phyloP scores from a whole-genome alignment of 1,140 invertebrate genomes.

The Drosophila neocordata region DNA sequence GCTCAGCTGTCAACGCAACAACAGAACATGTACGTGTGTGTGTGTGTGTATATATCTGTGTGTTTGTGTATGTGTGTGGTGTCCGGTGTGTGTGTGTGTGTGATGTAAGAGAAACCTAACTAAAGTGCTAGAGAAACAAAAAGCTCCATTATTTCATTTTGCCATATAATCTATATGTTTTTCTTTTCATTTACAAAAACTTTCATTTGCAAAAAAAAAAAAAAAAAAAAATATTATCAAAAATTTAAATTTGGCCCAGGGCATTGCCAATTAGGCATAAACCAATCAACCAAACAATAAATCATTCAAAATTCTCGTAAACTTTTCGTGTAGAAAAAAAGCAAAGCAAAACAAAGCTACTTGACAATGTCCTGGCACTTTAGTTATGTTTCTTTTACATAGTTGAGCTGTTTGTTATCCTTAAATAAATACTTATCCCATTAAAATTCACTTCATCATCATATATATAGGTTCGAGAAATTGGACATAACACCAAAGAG shows the following conservation, averaged over 20 bases:
- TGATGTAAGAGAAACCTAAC: constrained; percentile 63
- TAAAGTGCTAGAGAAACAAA: constrained; percentile 63
- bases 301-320: constrained; percentile 6
- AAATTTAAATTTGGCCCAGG: constrained; percentile 82
- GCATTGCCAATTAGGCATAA: constrained; percentile 78
- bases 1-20: constrained; percentile 94
- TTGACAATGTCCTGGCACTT: constrained; percentile 89
- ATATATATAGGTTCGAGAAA: constrained; percentile 95
- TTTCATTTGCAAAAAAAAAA: constrained; percentile 43
- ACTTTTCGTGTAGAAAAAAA: background rate
- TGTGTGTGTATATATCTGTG: constrained; percentile 29
- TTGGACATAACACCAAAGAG: constrained; percentile 99
- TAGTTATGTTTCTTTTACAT: constrained; percentile 76
- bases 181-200: constrained; percentile 29
- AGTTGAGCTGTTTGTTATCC: constrained; percentile 22
- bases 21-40: constrained; percentile 92
- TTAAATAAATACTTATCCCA: constrained; percentile 21
- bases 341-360: constrained; percentile 78
- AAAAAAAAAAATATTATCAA: constrained; percentile 4
- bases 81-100: constrained; percentile 27
- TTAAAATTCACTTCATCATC: constrained; percentile 17
- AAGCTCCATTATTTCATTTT: constrained; percentile 64
- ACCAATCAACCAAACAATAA: constrained; percentile 19
- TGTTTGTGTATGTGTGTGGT: constrained; percentile 24
- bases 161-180: constrained; percentile 57